Evolutionary conservation across 64 coral and sea anemone genomes (phyloP).

Genomic region (Acropora yongei): DNA sequence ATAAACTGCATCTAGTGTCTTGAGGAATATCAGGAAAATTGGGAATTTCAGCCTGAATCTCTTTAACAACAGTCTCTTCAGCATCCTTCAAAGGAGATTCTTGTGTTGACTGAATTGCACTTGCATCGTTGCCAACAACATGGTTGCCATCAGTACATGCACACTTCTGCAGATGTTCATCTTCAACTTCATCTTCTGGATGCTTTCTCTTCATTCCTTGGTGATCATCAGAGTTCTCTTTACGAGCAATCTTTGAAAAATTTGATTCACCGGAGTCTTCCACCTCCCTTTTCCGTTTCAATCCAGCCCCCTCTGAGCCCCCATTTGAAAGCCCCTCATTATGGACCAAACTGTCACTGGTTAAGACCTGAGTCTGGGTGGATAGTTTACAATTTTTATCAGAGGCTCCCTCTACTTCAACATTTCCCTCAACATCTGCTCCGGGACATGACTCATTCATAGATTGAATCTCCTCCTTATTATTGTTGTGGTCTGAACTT

Average conservation of each 20-base stretch:
- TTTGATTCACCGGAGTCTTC: slow-evolving; percentile 19
- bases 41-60: background rate
- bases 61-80: background rate
- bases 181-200: background rate
- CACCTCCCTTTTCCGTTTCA: background rate
- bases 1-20: background rate
- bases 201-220: slow-evolving; percentile 9
- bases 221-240: slow-evolving; percentile 4
- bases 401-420: background rate
- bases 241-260: background rate
- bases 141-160: background rate
- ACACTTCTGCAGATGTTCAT: background rate
- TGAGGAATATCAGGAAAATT: background rate
- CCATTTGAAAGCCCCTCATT: background rate
- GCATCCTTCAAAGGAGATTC: background rate
- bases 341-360: background rate
- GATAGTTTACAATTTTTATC: background rate
- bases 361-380: background rate
- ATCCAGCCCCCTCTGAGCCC: background rate
- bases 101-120: background rate
- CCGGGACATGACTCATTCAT: background rate
- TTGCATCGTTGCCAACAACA: background rate
- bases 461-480: background rate
- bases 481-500: slow-evolving; percentile 16
- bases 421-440: background rate